Conservation (phyloP, 2,888 invertebrate genomes). For the Amblyteles armatorius region DNA sequence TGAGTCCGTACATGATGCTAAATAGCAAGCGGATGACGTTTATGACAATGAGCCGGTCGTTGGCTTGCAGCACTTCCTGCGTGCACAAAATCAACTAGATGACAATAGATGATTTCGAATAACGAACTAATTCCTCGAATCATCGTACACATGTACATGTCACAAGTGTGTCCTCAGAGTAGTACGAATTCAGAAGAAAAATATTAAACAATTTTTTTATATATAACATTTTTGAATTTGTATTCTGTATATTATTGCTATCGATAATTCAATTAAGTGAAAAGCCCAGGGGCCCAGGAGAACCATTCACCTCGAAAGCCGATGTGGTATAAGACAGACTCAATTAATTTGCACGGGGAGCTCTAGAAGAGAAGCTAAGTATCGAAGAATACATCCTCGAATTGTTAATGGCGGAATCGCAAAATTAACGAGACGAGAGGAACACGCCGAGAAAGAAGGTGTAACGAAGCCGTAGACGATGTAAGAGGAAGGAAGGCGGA, state of each 20-base stretch:
- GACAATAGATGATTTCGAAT: neutral
- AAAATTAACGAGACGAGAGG: neutral
- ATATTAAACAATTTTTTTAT: neutral
- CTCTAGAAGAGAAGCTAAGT: no score
- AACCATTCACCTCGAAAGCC: no score
- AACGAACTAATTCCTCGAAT: neutral
- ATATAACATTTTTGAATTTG: no score
- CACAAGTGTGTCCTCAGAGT: neutral
- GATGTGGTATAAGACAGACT: no score
- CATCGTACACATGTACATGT: neutral
- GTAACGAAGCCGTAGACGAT: neutral
- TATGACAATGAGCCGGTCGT: neutral
- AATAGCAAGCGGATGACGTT: neutral
- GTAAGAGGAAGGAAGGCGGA: conserved; percentile 2
- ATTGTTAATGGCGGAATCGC: no score
- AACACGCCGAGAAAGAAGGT: conserved; percentile 4
- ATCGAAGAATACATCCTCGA: neutral
- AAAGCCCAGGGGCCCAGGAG: no score
- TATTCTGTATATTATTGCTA: neutral
- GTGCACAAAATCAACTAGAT: neutral
- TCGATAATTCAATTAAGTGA: neutral
- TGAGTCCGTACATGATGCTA: conserved; percentile 95
- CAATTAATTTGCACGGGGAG: no score
- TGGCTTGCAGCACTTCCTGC: neutral
- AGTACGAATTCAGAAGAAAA: neutral